Evolutionary conservation across 2,113 vertebrate species (phyloP), one percentile per base, ranked within the genome.

Genomic region (Hydrolagus affinis): DNA sequence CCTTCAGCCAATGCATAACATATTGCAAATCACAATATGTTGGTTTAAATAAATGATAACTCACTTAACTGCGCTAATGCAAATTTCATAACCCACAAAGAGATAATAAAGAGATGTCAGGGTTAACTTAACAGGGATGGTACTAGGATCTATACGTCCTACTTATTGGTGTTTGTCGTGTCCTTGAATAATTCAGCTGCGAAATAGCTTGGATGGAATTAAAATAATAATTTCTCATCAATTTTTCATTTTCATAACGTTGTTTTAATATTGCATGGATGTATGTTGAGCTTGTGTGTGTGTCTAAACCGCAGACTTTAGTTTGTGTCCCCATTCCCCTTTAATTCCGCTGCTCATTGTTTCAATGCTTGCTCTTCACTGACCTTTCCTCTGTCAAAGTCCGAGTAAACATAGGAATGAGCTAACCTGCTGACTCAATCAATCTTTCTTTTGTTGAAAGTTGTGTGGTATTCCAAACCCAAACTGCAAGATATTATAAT

Each of bases 161-260:
- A 66, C 62, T 21, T 83, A 66, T 10, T 7, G 0, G 77, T 83
- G 8, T 19, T 83, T 30, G 15, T 66, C 77, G 66, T 64, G 19
- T 17, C 11, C 10, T 83, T 66, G 60, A 66, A 83, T 64, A 83
- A 32, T 32, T 64, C 66, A 83, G 59, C 17, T 32, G 62, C 25
- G 62, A 83, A 68, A 21, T 83, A 66, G 66, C 23, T 62, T 44
- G 12, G 59, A 15, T 8, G 62, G 62, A 66, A 83, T 83, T 68
- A 66, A 83, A 68, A 68, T 83, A 60, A 17, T 17, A 66, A 68
- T 68, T 83, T 11, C 25, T 83, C 78, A 83, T 83, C 10, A 60
- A 83, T 83, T 83, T 83, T 83, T 32, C 77, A 83, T 83, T 19
- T 25, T 66, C 77, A 83, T 83, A 19, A 32, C 25, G 17, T 56